phyloP scores from a whole-genome alignment of 2,113 vertebrate species.

The Microcebus jonahi region DNA sequence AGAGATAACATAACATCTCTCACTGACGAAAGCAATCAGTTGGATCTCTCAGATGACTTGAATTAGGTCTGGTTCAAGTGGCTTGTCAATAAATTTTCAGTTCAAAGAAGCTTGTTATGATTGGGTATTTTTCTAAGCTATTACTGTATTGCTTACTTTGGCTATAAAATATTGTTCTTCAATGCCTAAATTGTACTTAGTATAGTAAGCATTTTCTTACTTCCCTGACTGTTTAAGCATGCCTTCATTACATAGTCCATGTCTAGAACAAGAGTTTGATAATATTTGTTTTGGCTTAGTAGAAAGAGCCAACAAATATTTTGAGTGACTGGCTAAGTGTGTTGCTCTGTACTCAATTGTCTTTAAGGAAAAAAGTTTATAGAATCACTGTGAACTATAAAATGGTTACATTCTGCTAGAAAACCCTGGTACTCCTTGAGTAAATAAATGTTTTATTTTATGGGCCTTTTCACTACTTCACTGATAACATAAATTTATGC shows the following conservation, averaged over 20 bases:
- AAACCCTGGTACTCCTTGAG: not conserved
- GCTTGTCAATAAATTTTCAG: not conserved
- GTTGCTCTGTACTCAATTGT: not conserved
- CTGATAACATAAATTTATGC: conserved; percentile 61
- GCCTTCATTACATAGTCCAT: not conserved
- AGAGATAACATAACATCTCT: not conserved
- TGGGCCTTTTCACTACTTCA: conserved; percentile 47
- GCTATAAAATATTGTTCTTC: not conserved
- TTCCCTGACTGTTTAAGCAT: not conserved
- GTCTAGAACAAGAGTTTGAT: not conserved
- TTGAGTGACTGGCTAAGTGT: not conserved
- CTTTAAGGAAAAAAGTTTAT: not conserved
- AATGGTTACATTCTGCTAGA: conserved; percentile 32
- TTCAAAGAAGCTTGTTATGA: not conserved
- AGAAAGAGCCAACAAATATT: not conserved
- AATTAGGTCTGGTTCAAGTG: not conserved
- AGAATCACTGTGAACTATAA: not conserved
- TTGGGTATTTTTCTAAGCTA: not conserved
- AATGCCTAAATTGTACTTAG: not conserved
- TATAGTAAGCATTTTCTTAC: not conserved
- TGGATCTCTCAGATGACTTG: not conserved
- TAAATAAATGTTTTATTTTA: conserved; percentile 68
- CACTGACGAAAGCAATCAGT: not conserved
- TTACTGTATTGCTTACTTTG: not conserved
- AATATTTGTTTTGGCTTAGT: conserved; percentile 13